These are phyloP conservation scores for Epinephelus moara DNA, from an alignment of 2,113 vertebrate genomes.

Conservation along the genomic window DNA sequence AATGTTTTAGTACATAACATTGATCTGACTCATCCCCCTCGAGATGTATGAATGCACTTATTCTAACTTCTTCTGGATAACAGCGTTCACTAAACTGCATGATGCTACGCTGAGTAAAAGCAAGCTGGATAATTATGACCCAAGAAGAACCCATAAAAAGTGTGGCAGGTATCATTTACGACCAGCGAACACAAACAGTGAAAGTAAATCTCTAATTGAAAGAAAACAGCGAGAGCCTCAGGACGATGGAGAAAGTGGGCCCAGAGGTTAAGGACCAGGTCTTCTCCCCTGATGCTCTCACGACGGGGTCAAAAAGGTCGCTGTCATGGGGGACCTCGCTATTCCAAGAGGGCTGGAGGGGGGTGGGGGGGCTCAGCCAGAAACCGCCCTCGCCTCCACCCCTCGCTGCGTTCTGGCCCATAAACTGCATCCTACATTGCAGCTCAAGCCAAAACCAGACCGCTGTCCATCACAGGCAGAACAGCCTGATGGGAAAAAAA, in stretches of 20 bases:
- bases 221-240: conserved; percentile 40
- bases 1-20: not conserved
- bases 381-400: conserved; percentile 76
- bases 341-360: conserved; percentile 71
- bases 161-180: conserved; percentile 20
- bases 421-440: conserved; percentile 92
- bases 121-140: not conserved
- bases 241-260: conserved; percentile 5
- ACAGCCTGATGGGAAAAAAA: conserved; percentile 89
- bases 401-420: conserved; percentile 86
- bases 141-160: not conserved
- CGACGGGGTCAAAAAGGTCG: conserved; percentile 81
- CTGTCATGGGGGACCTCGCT: conserved; percentile 83
- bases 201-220: conserved; percentile 46
- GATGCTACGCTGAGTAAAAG: not conserved
- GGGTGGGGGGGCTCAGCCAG: conserved; percentile 79
- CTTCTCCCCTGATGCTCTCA: conserved; percentile 85
- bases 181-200: conserved; percentile 13
- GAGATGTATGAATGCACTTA: too few relatives aligned
- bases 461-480: conserved; percentile 85
- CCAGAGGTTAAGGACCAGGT: conserved; percentile 84
- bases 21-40: not conserved
- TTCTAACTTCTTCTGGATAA: not conserved
- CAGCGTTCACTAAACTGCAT: not conserved
- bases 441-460: conserved; percentile 86